Conservation (phyloP, 1,140 invertebrate genomes). For the Platyscapa corneri region DNA sequence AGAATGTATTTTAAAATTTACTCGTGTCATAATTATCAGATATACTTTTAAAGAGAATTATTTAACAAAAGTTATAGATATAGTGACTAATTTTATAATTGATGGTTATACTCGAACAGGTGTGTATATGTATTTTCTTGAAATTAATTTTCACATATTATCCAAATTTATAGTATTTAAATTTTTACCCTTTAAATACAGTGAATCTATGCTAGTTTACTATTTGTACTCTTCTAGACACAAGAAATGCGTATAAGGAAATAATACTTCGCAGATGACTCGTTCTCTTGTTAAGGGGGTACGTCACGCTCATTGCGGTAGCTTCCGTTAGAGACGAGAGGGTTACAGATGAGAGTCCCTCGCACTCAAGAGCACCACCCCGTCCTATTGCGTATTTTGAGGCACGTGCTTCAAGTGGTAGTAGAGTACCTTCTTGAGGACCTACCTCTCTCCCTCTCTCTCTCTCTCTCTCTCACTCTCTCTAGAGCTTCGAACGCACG, state of each 20-base stretch:
- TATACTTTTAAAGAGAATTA: too few relatives aligned
- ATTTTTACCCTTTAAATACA: slow-evolving; percentile 19
- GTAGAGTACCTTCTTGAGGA: slow-evolving; percentile 43
- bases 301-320: slow-evolving; percentile 58
- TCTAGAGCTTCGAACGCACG: neutral
- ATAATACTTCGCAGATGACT: slow-evolving; percentile 63
- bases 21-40: too few relatives aligned
- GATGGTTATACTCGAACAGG: too few relatives aligned
- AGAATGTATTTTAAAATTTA: too few relatives aligned
- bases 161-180: too few relatives aligned
- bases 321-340: slow-evolving; percentile 59
- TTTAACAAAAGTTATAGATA: too few relatives aligned
- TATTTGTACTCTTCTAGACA: neutral
- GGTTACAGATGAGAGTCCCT: slow-evolving; percentile 53
- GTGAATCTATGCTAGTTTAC: slow-evolving; percentile 33
- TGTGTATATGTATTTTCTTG: too few relatives aligned
- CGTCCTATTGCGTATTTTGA: slow-evolving; percentile 56
- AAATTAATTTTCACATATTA: too few relatives aligned
- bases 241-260: slow-evolving; percentile 33
- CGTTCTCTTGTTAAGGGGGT: slow-evolving; percentile 59
- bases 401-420: slow-evolving; percentile 52
- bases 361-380: slow-evolving; percentile 35
- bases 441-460: neutral
- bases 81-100: too few relatives aligned
- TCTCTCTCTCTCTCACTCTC: slow-evolving; percentile 5